Evolutionary conservation across 2,113 vertebrate genomes (phyloP), one percentile per base, ranked within the genome.

Genomic region (Lontra canadensis): DNA sequence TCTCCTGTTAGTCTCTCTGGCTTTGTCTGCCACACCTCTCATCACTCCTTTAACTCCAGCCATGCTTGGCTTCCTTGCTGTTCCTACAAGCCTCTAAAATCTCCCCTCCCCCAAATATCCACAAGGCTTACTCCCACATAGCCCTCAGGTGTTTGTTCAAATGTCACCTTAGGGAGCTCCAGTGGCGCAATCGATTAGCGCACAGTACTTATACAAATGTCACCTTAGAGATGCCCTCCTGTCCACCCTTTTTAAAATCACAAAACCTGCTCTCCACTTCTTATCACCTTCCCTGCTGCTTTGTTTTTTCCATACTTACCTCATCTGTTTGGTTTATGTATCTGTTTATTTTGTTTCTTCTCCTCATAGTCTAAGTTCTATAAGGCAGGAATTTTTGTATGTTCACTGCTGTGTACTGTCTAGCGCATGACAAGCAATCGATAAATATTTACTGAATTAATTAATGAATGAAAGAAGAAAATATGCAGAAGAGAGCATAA

Each of bases 371-470:
- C 34, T 71, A 85, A 69, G 42, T 89, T 86, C 21, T 26, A 57
- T 17, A 89, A 21, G 8, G 42, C 21, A 63, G 55, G 12, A 26
- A 59, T 25, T 90, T 97, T 92, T 69, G 23, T 80, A 10, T 80
- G 36, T 73, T 93, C 67, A 84, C 34, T 84, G 14, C 29, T 84
- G 67, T 39, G 39, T 92, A 52, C 29, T 73, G 2, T 74, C 49
- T 78, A 44, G 13, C 10, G 82, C 47, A 74, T 79, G 44, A 20
- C 36, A 82, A 80, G 20, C 47, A 80, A 20, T 49, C 67, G 55
- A 65, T 74, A 69, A 82, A 52, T 96, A 74, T 92, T 23, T 90
- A 73, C 36, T 67, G 61, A 90, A 67, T 61, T 82, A 94, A 76
- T 81, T 20, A 89, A 76, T 85, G 44, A 65, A 67, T 57, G 29